Base-by-base conservation (phyloP, 2,113 vertebrate genomes). In the Leptobrachium ailaonicum region DNA sequence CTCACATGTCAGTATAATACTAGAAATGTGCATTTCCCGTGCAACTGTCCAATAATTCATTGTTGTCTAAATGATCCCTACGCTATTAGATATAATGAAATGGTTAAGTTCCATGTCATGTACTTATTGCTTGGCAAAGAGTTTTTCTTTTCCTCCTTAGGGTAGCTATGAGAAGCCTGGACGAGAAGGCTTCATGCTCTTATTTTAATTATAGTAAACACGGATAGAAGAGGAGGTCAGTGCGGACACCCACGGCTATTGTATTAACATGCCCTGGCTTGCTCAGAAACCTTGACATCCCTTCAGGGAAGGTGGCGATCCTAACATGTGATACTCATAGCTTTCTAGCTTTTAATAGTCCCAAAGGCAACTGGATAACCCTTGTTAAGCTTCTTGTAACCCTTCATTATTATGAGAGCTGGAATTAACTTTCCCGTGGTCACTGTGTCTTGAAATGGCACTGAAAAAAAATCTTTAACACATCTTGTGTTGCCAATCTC, bases 141-240 rank as follows among this genome's bases (percentile, higher is more conserved):
- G 54, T 58, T 78, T 78, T 78, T 78, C 44, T 79, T 14, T 79
- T 56, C 70, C 41, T 40, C 45, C 20, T 32, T 32, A 32, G 20
- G 20, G 50, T 80, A 63, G 66, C 78, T 6, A 47, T 54, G 69
- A 72, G 72, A 71, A 69, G 20, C 47, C 4, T 50, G 63, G 71
- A 74, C 60, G 71, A 56, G 50, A 67, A 45, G 40, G 13, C 66
- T 73, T 56, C 67, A 63, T 73, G 76, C 42, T 78, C 54, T 66
- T 50, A 6, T 63, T 78, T 63, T 71, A 78, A 78, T 78, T 78
- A 78, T 50, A 75, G 66, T 62, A 67, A 81, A 74, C 71, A 72
- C 47, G 58, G 60, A 72, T 41, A 75, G 44, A 13, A 45, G 44
- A 70, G 10, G 71, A 32, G 79, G 72, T 75, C 72, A 75, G 20